Evolutionary conservation across 1,140 invertebrate species (phyloP).

Genomic region (Rhynchophorus ferrugineus): DNA sequence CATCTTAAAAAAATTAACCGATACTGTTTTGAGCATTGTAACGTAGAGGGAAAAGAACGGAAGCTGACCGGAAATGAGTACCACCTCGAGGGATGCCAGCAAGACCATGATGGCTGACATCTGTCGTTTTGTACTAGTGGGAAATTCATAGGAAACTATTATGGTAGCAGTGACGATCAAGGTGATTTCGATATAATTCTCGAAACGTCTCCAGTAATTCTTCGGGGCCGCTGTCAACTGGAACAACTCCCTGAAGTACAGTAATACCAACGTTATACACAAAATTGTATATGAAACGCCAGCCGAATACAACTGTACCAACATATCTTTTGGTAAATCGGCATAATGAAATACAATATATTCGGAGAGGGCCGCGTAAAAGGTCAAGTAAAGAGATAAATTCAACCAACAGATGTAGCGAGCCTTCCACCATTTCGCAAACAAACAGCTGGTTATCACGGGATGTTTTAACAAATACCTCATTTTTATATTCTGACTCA

Average conservation of each 20-base stretch:
- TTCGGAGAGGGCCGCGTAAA: conserved; percentile 56
- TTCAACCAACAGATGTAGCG: conserved; percentile 62
- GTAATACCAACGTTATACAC: not conserved
- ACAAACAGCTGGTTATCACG: conserved; percentile 67
- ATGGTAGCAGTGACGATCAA: conserved; percentile 53
- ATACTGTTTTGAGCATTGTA: conserved; percentile 69
- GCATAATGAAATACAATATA: conserved; percentile 54
- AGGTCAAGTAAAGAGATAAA: conserved; percentile 60
- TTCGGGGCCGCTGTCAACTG: not conserved
- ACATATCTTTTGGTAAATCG: conserved; percentile 22
- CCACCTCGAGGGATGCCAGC: conserved; percentile 62
- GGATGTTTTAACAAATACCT: conserved; percentile 67
- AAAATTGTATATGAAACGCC: no score
- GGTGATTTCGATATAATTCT: conserved; percentile 62
- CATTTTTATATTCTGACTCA: conserved; percentile 54
- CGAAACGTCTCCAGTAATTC: conserved; percentile 44
- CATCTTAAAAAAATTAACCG: conserved; percentile 68
- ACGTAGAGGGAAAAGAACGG: conserved; percentile 66
- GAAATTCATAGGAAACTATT: conserved; percentile 47
- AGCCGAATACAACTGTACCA: no score
- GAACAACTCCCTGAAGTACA: not conserved
- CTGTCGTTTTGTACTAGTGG: conserved; percentile 45
- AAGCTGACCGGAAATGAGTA: conserved; percentile 65
- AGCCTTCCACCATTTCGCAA: conserved; percentile 71
- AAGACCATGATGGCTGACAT: conserved; percentile 59